Conservation (phyloP, 2,113 vertebrate species). For the Anas platyrhynchos region DNA sequence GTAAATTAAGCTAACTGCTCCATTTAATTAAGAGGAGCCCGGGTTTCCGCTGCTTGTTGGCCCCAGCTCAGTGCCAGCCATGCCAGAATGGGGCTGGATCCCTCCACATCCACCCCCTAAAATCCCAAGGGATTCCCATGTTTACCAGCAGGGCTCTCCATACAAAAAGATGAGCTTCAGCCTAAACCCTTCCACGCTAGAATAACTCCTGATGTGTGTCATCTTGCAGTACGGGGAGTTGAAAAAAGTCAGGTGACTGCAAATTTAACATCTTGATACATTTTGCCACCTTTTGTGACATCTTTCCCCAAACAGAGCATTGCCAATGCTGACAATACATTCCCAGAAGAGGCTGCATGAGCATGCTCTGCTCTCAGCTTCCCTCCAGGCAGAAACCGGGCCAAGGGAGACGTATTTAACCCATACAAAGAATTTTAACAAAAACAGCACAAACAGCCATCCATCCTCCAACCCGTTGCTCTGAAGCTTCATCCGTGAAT, state of each 20-base stretch:
- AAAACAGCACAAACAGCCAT: not conserved
- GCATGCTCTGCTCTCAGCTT: not conserved
- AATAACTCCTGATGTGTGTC: not conserved
- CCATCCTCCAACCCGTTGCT: not conserved
- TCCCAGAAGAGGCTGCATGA: not conserved
- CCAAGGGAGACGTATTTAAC: not conserved
- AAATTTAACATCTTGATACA: not conserved
- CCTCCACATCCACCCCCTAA: not conserved
- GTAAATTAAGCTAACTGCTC: not conserved
- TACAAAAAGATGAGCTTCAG: not conserved
- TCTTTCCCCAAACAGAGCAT: not conserved
- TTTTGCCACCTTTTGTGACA: not conserved
- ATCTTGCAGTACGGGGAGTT: not conserved
- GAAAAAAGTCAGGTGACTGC: not conserved
- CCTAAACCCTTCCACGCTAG: not conserved
- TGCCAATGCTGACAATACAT: not conserved
- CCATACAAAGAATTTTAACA: constrained; percentile 18
- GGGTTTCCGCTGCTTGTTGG: not conserved
- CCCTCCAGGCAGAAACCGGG: not conserved
- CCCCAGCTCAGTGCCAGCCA: not conserved
- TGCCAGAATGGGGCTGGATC: not conserved
- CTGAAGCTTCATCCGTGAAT: not conserved
- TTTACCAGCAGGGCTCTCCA: not conserved
- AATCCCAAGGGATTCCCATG: not conserved
- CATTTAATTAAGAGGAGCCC: not conserved